phyloP scores from a whole-genome alignment of 1,140 invertebrate species.

The Globodera rostochiensis region DNA sequence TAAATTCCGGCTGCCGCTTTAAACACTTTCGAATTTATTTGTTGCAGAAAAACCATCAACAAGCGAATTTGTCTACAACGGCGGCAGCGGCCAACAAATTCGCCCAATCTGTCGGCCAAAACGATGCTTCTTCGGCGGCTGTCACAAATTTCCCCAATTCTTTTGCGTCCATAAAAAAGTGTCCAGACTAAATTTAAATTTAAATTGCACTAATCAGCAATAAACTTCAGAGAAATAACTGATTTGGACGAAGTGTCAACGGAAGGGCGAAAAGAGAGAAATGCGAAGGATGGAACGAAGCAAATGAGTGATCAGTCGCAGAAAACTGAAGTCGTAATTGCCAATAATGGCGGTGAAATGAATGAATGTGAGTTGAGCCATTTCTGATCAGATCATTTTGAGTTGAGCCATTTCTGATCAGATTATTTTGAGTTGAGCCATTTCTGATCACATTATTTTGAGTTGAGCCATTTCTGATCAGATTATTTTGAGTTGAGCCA shows the following conservation, averaged over 20 bases:
- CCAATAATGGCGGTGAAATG: background rate
- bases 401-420: too few relatives aligned
- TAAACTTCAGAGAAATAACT: background rate
- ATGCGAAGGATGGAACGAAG: background rate
- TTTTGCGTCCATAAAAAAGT: background rate
- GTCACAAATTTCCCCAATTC: background rate
- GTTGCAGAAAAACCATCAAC: background rate
- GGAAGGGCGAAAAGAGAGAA: background rate
- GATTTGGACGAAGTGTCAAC: background rate
- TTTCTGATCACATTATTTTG: background rate
- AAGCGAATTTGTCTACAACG: background rate
- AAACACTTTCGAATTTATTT: too few relatives aligned
- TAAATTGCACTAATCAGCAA: background rate
- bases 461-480: background rate
- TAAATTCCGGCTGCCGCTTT: too few relatives aligned
- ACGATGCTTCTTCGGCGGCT: background rate
- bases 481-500: background rate
- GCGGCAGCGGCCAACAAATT: too few relatives aligned
- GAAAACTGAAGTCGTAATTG: background rate
- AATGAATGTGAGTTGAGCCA: background rate
- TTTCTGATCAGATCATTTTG: background rate
- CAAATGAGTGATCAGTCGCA: slow-evolving; percentile 1
- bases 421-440: too few relatives aligned
- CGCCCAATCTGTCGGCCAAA: background rate
- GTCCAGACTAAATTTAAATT: background rate